Conservation (phyloP, 2,113 vertebrate species). For the Merops nubicus region DNA sequence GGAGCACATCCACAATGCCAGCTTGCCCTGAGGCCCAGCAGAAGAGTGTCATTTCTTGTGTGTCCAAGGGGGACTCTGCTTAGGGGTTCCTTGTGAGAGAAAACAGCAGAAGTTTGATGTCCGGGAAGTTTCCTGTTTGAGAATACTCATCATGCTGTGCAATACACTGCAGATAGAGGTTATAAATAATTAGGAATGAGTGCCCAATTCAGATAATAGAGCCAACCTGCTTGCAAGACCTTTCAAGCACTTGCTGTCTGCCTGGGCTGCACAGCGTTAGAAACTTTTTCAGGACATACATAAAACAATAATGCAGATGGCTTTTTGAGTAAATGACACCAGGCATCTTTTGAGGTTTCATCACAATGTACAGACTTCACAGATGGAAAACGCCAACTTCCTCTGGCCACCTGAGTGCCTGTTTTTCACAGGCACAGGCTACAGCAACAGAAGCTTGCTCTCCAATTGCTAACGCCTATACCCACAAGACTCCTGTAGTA, state of each 20-base stretch:
- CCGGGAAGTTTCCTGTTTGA: not conserved
- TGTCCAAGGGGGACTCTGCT: not conserved
- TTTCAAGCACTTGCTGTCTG: not conserved
- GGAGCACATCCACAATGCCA: conserved; percentile 2
- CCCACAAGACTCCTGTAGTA: conserved; percentile 46
- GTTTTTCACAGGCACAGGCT: conserved; percentile 1
- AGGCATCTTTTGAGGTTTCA: not conserved
- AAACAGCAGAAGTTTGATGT: not conserved
- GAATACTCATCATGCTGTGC: not conserved
- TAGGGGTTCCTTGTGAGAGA: not conserved
- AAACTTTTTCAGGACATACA: not conserved
- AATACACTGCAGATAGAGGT: not conserved
- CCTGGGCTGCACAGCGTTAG: not conserved
- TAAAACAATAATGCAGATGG: not conserved
- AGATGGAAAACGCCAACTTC: not conserved
- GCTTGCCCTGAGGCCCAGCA: not conserved
- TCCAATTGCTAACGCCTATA: not conserved
- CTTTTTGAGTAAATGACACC: not conserved
- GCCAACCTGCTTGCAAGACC: not conserved
- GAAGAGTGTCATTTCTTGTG: not conserved
- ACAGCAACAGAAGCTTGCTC: not conserved
- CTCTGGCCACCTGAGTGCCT: not conserved
- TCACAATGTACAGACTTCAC: not conserved
- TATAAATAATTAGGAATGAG: conserved; percentile 56
- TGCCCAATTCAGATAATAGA: not conserved